Evolutionary conservation across 2,797 vertebrate species (phyloP).

Genomic region (Esox masquinongy): DNA sequence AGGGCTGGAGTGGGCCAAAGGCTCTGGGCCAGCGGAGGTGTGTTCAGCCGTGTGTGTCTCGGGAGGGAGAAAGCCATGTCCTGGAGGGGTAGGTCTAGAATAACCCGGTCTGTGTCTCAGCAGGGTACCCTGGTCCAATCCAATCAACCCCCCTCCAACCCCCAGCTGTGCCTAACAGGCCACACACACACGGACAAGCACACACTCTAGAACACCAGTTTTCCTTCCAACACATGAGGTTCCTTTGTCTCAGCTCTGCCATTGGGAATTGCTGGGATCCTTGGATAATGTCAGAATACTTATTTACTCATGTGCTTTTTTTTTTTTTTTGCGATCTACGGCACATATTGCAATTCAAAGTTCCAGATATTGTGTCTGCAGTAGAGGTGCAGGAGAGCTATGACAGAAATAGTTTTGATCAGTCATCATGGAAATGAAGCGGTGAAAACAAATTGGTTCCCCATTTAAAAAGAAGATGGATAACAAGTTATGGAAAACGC

Average conservation of each 20-base stretch:
- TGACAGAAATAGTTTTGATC: too few relatives aligned
- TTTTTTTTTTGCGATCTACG: too few relatives aligned
- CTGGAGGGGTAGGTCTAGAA: slow-evolving; percentile 15
- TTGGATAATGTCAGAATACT: too few relatives aligned
- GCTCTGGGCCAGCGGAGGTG: background rate
- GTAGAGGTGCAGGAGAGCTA: too few relatives aligned
- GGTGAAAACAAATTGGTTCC: too few relatives aligned
- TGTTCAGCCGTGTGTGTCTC: background rate
- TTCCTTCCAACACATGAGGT: slow-evolving; percentile 62
- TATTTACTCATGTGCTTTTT: too few relatives aligned
- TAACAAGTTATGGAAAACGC: too few relatives aligned
- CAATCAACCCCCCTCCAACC: slow-evolving; percentile 1
- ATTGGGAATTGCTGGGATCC: too few relatives aligned
- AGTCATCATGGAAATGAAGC: too few relatives aligned
- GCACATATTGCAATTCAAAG: too few relatives aligned
- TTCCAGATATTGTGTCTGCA: too few relatives aligned
- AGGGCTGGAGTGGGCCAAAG: background rate
- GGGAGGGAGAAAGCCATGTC: background rate
- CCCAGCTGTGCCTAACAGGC: slow-evolving; percentile 20
- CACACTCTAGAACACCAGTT: background rate
- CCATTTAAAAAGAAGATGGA: too few relatives aligned
- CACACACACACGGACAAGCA: slow-evolving; percentile 8
- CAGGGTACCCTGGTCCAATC: background rate
- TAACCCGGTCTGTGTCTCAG: background rate
- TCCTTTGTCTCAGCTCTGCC: slow-evolving; percentile 61